Evolutionary conservation across 2,888 invertebrate species (phyloP), one percentile per base, ranked within the genome.

Genomic region (Leptinotarsa tumamoca): DNA sequence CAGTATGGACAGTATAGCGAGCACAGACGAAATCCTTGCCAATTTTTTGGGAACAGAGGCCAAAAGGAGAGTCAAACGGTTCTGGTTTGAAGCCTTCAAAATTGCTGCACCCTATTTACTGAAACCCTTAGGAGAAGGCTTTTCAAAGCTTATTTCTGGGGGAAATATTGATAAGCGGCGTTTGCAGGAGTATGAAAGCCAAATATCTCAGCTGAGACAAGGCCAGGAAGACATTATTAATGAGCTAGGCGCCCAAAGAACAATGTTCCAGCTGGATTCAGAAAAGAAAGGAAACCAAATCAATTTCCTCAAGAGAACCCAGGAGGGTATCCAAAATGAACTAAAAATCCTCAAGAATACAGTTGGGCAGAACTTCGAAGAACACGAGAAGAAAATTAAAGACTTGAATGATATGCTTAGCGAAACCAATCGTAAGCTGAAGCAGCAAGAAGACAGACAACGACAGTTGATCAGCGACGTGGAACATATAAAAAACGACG

Each of bases 351-450:
- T 73, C 15, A 10, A 70, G 13, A 58, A 18, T 7, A 70, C 69
- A 18, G 52, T 67, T 14, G 7, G 66, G 14, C 33, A 66, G 14
- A 69, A 76, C 63, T 70, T 69, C 3, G 72, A 67, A 17, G 69
- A 76, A 18, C 73, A 76, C n/a, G 73, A 67, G 18, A 71, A 70
- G 13, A 69, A 69, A 73, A 76, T 76, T 4, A 67, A 69, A n/a
- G 72, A 72, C 4, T 27, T 76, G 49, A 67, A 67, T 21, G 56
- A 49, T 18, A 71, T 69, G 70, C 67, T 73, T 3, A 15, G 51
- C 3, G 72, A 76, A 52, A 73, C 67, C 2, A 17, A 68, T 10
- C 7, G 52, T 27, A 67, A 73, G 67, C 54, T 76, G 21, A 70
- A 67, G 21, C 21, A 10, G 67, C 76, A 76, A 21, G 70, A 70